A percentile compares a stretch with the other conserved stretches of the same genome.
Evolutionary conservation across 2,113 vertebrate genomes (phyloP).

Genomic region (Protobothrops flavoviridis): DNA sequence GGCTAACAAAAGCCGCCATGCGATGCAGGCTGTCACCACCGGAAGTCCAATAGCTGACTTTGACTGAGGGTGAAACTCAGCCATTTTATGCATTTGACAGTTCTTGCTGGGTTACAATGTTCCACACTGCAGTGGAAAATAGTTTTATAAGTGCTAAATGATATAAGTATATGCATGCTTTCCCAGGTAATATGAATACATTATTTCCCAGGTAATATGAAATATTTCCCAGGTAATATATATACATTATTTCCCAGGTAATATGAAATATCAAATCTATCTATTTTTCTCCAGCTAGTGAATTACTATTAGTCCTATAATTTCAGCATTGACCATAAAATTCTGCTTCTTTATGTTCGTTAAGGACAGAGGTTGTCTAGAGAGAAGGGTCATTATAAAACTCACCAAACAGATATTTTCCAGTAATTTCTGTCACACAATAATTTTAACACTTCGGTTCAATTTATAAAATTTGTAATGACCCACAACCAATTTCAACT

Average conservation of each 20-base stretch:
- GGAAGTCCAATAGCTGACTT: neutral
- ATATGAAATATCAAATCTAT: neutral
- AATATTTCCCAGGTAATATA: neutral
- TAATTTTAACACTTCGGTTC: conserved; percentile 42
- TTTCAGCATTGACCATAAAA: neutral
- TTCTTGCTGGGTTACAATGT: neutral
- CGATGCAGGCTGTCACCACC: too few relatives aligned
- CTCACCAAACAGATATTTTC: conserved; percentile 34
- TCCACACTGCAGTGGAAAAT: neutral
- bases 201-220: neutral
- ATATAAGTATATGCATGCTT: neutral
- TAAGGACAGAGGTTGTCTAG: conserved; percentile 21
- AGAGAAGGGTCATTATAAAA: conserved; percentile 18
- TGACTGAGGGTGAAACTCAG: neutral
- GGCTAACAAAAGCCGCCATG: too few relatives aligned
- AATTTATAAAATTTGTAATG: conserved; percentile 50
- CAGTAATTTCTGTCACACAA: conserved; percentile 30
- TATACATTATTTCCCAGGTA: neutral
- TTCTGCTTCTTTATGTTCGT: conserved; percentile 25
- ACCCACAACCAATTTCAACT: conserved; percentile 57
- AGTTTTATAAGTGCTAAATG: neutral
- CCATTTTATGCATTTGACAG: neutral
- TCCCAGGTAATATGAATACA: too few relatives aligned
- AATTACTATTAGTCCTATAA: neutral
- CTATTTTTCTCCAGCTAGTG: neutral